Evolutionary conservation across 2,888 invertebrate species (phyloP), one percentile per base, ranked within the genome.

Genomic region (Strigamia crassipes): DNA sequence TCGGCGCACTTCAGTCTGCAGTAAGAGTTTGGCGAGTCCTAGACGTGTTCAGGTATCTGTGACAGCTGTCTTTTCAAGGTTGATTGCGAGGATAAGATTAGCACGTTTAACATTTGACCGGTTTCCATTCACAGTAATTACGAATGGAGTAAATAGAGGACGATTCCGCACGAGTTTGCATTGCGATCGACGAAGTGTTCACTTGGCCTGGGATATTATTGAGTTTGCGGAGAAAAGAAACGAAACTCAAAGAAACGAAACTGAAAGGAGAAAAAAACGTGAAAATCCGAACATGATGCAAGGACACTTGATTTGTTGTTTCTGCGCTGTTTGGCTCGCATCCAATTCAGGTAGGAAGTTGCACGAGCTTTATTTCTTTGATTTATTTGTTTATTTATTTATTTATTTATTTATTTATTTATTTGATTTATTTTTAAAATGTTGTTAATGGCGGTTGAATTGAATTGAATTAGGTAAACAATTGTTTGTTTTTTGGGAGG

Each of bases 221-320:
- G n/a, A 51, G 5, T 51, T 13, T 51, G 10, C 10, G n/a, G n/a
- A n/a, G n/a, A n/a, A n/a, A n/a, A n/a, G n/a, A n/a, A n/a, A n/a
- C n/a, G n/a, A n/a, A n/a, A n/a, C n/a, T n/a, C n/a, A n/a, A n/a
- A n/a, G n/a, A n/a, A n/a, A n/a, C n/a, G n/a, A n/a, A n/a, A n/a
- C n/a, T n/a, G n/a, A n/a, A n/a, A n/a, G n/a, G n/a, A 51, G 51
- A n/a, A 51, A 51, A 51, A 51, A 51, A 13, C 3, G 51, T n/a
- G 4, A 3, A 51, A 51, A n/a, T 51, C 10, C n/a, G 51, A 51
- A 13, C 15, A 51, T n/a, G 15, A 51, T 51, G 51, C 51, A 51
- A 51, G 51, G 51, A 51, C 51, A n/a, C 10, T 51, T 51, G 51
- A 51, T 51, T 51, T 51, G 51, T 51, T 51, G n/a, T 51, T 51